Evolutionary conservation across 2,888 invertebrate species (phyloP).

Genomic region (Callimorpha dominula): DNA sequence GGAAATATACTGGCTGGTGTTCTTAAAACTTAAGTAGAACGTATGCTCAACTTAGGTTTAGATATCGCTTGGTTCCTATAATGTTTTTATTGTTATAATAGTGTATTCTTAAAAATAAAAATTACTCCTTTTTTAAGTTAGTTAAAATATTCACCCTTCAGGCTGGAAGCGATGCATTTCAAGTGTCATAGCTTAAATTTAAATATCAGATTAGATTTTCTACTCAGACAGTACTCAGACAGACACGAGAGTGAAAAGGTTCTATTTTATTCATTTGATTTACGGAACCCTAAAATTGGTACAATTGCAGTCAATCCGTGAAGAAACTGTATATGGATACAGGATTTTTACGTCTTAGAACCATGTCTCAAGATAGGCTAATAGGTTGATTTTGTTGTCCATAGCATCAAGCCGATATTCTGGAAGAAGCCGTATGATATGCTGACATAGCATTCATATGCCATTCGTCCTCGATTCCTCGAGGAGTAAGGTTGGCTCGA

Average conservation of each 20-base stretch:
- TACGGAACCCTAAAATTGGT: background rate
- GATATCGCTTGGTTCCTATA: background rate
- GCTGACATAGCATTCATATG: too few species aligned
- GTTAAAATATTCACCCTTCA: background rate
- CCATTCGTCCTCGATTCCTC: too few species aligned
- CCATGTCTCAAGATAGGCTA: too few species aligned
- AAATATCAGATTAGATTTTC: background rate
- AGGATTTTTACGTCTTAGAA: too few species aligned
- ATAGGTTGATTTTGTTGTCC: too few species aligned
- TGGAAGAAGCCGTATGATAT: too few species aligned
- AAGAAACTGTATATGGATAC: background rate
- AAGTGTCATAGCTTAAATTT: background rate
- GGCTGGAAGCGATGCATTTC: background rate
- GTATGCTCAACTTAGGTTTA: background rate
- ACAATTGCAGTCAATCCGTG: background rate
- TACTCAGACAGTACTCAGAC: background rate
- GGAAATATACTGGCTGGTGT: too few species aligned
- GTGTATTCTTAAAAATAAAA: background rate
- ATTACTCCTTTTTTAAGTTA: background rate
- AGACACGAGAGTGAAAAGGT: background rate
- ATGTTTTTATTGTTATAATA: background rate
- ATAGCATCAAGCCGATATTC: too few species aligned
- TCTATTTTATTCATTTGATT: conserved; percentile 1
- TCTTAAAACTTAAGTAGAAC: background rate
- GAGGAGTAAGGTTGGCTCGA: too few species aligned